These are phyloP conservation scores for Drosophila seclusa DNA, from an alignment of 2,888 invertebrate genomes.

Conservation along the genomic window DNA sequence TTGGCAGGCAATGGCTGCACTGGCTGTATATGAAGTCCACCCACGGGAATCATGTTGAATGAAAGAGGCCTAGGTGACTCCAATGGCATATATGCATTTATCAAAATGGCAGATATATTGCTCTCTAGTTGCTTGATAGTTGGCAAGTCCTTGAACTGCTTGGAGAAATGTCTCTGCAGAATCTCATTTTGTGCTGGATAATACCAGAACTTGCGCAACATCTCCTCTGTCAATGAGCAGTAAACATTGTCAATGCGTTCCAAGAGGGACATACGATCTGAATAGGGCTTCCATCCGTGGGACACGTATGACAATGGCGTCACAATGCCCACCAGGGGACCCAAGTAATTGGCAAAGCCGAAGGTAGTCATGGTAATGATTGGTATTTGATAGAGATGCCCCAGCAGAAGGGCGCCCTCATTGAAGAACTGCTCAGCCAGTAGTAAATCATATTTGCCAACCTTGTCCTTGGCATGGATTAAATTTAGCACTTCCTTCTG, in stretches of 20 bases:
- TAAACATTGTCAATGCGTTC: slow-evolving; percentile 86
- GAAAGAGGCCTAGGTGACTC: slow-evolving; percentile 83
- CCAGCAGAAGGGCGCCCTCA: slow-evolving; percentile 83
- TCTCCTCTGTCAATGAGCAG: slow-evolving; percentile 67
- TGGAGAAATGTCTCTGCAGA: slow-evolving; percentile 70
- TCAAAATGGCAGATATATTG: slow-evolving; percentile 84
- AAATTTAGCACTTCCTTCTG: slow-evolving; percentile 70
- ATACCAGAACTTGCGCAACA: slow-evolving; percentile 66
- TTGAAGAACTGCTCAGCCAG: slow-evolving; percentile 83
- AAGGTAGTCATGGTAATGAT: slow-evolving; percentile 82
- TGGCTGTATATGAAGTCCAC: slow-evolving; percentile 86
- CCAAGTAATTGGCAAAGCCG: slow-evolving; percentile 84
- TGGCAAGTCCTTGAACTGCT: slow-evolving; percentile 72
- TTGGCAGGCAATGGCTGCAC: slow-evolving; percentile 70
- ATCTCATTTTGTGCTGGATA: slow-evolving; percentile 78
- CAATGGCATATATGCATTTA: slow-evolving; percentile 85
- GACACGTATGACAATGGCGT: slow-evolving; percentile 85
- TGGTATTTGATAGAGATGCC: slow-evolving; percentile 83
- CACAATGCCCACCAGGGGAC: slow-evolving; percentile 84
- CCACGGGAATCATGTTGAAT: slow-evolving; percentile 85
- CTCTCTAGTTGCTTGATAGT: slow-evolving; percentile 84
- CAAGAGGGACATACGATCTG: slow-evolving; percentile 85
- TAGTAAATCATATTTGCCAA: slow-evolving; percentile 84
- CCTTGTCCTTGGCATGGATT: slow-evolving; percentile 67
- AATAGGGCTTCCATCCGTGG: slow-evolving; percentile 82